Evolutionary conservation across 2,113 vertebrate species (phyloP).

Genomic region (Microcebus ravelobensis): DNA sequence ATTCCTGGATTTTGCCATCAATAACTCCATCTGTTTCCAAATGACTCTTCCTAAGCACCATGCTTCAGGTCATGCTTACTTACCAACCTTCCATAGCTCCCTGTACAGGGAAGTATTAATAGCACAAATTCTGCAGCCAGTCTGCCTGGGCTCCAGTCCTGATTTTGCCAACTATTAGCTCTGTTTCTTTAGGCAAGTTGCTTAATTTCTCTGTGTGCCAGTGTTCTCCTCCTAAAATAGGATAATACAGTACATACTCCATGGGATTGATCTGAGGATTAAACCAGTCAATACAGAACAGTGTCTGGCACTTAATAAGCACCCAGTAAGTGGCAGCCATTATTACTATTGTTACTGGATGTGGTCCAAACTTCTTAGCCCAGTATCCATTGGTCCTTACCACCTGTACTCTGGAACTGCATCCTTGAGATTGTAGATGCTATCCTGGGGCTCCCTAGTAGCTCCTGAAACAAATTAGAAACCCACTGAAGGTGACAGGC

Average conservation of each 20-base stretch:
- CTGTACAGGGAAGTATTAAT: not conserved
- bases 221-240: not conserved
- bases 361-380: not conserved
- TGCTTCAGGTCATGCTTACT: not conserved
- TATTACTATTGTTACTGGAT: not conserved
- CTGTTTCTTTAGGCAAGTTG: not conserved
- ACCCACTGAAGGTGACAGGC: not conserved
- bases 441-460: not conserved
- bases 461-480: conserved; percentile 43
- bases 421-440: not conserved
- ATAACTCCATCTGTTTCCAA: not conserved
- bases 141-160: not conserved
- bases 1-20: not conserved
- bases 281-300: not conserved
- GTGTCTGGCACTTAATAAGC: not conserved
- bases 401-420: not conserved
- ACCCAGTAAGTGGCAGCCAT: not conserved
- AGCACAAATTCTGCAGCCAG: not conserved
- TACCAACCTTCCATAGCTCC: not conserved
- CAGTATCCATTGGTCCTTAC: not conserved
- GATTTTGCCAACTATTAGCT: not conserved
- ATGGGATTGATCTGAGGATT: not conserved
- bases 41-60: not conserved
- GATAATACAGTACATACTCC: not conserved
- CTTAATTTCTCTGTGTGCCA: not conserved